phyloP scores from a whole-genome alignment of 2,888 invertebrate species.

The Xestia ashworthii region DNA sequence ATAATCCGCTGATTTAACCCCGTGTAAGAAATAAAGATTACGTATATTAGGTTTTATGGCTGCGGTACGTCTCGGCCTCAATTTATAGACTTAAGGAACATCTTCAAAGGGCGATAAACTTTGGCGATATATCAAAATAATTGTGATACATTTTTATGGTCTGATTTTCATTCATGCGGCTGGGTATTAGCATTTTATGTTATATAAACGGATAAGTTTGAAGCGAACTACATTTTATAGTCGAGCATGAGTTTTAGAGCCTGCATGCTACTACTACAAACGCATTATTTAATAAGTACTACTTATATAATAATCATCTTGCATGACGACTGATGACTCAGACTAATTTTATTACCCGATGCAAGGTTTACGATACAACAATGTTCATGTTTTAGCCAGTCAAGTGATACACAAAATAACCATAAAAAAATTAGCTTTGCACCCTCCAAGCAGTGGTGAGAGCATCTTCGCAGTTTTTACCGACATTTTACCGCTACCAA shows the following conservation, averaged over 20 bases:
- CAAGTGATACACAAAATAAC: conserved; percentile 65
- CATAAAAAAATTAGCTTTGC: conserved; percentile 80
- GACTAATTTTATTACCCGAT: not conserved
- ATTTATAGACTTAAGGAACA: conserved; percentile 70
- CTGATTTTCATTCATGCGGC: conserved; percentile 58
- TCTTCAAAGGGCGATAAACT: conserved; percentile 68
- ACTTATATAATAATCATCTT: not conserved
- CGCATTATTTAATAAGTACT: not conserved
- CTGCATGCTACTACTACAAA: not conserved
- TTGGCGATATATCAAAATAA: conserved; percentile 63
- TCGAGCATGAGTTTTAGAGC: not conserved
- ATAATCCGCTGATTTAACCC: conserved; percentile 83
- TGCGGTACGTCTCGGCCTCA: conserved; percentile 60
- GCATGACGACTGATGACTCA: not conserved
- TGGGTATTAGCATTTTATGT: conserved; percentile 56
- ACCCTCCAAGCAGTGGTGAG: conserved; percentile 71
- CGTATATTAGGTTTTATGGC: conserved; percentile 70
- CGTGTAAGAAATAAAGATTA: conserved; percentile 76
- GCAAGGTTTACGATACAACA: not conserved
- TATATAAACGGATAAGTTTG: conserved; percentile 26
- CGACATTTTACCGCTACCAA: conserved; percentile 74
- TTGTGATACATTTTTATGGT: conserved; percentile 65
- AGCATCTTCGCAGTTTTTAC: conserved; percentile 76
- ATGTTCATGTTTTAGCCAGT: conserved; percentile 13
- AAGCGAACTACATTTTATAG: not conserved